These are phyloP conservation scores for Zeugodacus cucurbitae DNA, from an alignment of 1,140 invertebrate species.

Conservation along the genomic window DNA sequence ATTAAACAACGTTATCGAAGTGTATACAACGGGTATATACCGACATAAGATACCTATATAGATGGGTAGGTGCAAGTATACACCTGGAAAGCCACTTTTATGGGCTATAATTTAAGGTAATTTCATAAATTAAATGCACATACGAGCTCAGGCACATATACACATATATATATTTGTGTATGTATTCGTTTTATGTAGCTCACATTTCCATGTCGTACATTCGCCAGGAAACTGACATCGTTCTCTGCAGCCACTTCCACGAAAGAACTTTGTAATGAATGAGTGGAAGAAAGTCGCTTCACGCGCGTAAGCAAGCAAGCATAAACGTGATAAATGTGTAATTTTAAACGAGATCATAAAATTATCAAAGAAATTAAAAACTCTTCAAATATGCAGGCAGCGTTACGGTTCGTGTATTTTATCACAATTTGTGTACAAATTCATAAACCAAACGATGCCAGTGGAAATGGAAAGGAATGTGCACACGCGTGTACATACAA, in stretches of 20 bases:
- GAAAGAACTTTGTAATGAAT: neutral
- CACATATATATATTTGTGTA: neutral
- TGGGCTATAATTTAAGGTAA: slow-evolving; percentile 15
- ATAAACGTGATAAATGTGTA: slow-evolving; percentile 26
- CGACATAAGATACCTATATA: neutral
- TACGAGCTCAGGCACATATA: neutral
- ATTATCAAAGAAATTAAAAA: slow-evolving; percentile 39
- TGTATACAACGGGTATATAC: neutral
- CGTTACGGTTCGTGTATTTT: slow-evolving; percentile 1
- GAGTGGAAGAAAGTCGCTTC: neutral
- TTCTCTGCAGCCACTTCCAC: neutral
- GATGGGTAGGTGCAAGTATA: neutral
- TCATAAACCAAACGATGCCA: neutral
- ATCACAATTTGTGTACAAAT: neutral
- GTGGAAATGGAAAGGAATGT: neutral
- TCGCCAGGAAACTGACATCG: neutral
- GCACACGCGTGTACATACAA: neutral
- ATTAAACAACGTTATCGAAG: neutral
- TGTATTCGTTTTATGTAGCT: neutral
- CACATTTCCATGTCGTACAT: neutral
- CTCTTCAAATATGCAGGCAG: neutral
- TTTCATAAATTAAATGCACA: slow-evolving; percentile 18
- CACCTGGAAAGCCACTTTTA: neutral
- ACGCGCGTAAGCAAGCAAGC: neutral
- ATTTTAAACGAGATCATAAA: slow-evolving; percentile 26